Base-by-base conservation (phyloP, 2,113 vertebrate genomes). In the Python bivittatus region DNA sequence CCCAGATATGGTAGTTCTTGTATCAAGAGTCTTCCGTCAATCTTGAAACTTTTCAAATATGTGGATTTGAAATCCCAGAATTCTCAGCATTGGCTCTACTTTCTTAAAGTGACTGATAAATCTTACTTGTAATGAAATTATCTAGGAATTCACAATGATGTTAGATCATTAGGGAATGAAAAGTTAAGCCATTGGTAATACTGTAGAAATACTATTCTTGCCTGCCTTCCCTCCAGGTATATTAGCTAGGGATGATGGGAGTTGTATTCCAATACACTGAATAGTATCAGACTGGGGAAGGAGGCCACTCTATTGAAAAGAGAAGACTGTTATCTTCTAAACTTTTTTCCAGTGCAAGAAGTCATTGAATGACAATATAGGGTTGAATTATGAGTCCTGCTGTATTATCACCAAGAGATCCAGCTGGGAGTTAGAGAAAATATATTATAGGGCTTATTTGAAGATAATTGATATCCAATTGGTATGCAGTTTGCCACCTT, bases 341-440 rank as follows among this genome's bases (percentile, higher is more conserved):
- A 1, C 27, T 23, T 33, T 57, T 72, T 89, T 89, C 52, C 53
- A 88, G 56, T 64, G 22, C 52, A 29, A 91, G n/a, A 87, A 56
- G 33, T 52, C 54, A 87, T 56, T 72, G 52, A 72, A 38, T 54
- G 64, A 56, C 48, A 87, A 87, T 72, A 33, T 20, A 1, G 20
- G 11, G 6, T 0, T 91, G 58, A 12, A 1, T 92, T 7, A 48
- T 91, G 89, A 95, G 93, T 86, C 42, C 92, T 54, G 23, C 84
- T 87, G 84, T 92, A 89, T 60, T 90, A 92, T 15, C 94, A 33
- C 1, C 52, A 86, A 89, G 11, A 0, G 68, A 27, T 93, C 53
- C 22, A 79, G 29, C 4, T 12, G 87, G 22, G 84, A 89, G 60
- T 33, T 27, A 29, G 86, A 15, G 1, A 64, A 95, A 93, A 93